These are phyloP conservation scores for Pogonophryne albipinna DNA, from an alignment of 2,797 vertebrate genomes.

Conservation along the genomic window DNA sequence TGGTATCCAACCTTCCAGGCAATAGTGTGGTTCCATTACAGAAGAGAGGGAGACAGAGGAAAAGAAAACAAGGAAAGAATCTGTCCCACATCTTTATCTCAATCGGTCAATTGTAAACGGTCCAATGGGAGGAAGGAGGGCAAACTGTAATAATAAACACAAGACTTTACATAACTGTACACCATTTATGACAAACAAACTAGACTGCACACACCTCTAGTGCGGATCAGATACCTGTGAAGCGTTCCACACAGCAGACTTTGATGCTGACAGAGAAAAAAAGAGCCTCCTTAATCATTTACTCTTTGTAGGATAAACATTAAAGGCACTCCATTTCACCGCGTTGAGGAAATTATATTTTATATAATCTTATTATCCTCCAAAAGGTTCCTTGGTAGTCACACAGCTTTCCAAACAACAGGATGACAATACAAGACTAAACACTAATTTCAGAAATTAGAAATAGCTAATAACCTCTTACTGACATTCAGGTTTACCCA, in stretches of 20 bases:
- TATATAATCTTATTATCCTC: slow-evolving; percentile 25
- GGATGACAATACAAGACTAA: slow-evolving; percentile 1
- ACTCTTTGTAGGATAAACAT: slow-evolving; percentile 50
- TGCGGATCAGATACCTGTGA: slow-evolving; percentile 26
- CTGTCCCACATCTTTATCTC: slow-evolving; percentile 48
- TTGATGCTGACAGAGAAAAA: slow-evolving; percentile 25
- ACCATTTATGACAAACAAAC: slow-evolving; percentile 18
- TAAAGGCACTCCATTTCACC: slow-evolving; percentile 24
- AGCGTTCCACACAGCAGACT: slow-evolving; percentile 24
- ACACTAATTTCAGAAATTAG: no score
- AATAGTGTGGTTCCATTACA: slow-evolving; percentile 39
- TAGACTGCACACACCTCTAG: not conserved
- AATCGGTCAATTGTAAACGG: slow-evolving; percentile 39
- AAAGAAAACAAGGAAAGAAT: slow-evolving; percentile 16
- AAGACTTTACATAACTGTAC: slow-evolving; percentile 8
- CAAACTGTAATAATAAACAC: slow-evolving; percentile 39
- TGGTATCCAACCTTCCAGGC: slow-evolving; percentile 48
- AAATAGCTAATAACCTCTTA: not conserved
- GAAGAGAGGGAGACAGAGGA: slow-evolving; percentile 32
- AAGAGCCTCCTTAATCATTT: slow-evolving; percentile 58
- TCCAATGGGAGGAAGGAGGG: slow-evolving; percentile 4
- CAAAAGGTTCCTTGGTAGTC: not conserved
- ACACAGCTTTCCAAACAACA: not conserved
- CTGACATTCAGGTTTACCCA: not conserved
- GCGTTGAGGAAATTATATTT: slow-evolving; percentile 13